Base-by-base conservation (phyloP, 2,797 vertebrate genomes). In the Etheostoma nigrum region DNA sequence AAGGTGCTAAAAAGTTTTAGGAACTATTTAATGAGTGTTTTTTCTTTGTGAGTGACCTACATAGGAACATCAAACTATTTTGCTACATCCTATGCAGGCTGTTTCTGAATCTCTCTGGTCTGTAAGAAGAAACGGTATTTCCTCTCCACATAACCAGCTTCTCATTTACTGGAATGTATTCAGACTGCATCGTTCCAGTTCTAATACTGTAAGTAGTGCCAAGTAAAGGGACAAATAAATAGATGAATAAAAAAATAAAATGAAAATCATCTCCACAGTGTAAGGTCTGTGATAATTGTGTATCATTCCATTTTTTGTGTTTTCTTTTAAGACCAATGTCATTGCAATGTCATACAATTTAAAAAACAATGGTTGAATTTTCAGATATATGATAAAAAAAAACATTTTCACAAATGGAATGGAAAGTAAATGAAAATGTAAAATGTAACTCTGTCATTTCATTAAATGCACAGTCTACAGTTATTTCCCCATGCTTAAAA, bases 111-210 rank as follows among this genome's bases (percentile, higher is more conserved):
- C 11, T n/a, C 6, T 55, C 23, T 19, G 48, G 0, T n/a, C 6
- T 18, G 1, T 27, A 0, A 23, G 8, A 59, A 36, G 15, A 57
- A 47, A 4, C 15, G 0, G 25, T 69, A 42, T 47, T 59, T 69
- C 15, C n/a, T 12, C 2, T 48, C 5, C 0, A 16, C 23, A 33
- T 48, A 54, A 27, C 1, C 6, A n/a, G 25, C 18, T 30, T 67
- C 19, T 69, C 33, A 48, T 66, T 70, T 51, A n/a, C 55, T 54
- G 8, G 33, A 77, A 76, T 25, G 18, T 10, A 48, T 54, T 59
- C 1, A 66, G 13, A 47, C 0, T 19, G 51, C 6, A 64, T 27
- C 4, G 60, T 1, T 44, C 47, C 1, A 4, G 1, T 19, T 59
- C 0, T 10, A n/a, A 15, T 3, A 40, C 10, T 40, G 36, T 40